These are phyloP conservation scores for Camponotus vicinus DNA, from an alignment of 1,140 invertebrate genomes.

Conservation along the genomic window DNA sequence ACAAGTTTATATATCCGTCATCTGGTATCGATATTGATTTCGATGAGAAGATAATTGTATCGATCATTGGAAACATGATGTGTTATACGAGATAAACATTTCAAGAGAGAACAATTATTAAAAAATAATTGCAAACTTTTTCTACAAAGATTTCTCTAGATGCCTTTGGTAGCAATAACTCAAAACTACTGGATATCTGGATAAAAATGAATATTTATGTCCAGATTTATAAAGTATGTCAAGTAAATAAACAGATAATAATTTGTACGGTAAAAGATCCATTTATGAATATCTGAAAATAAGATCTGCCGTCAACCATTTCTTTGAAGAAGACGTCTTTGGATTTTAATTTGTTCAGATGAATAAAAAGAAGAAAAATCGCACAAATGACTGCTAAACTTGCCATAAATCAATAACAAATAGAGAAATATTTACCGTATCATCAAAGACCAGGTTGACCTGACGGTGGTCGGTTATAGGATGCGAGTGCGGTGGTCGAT, in stretches of 20 bases:
- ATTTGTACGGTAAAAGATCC: not conserved
- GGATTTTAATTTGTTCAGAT: not conserved
- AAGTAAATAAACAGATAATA: not conserved
- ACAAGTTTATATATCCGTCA: not conserved
- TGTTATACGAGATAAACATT: not conserved
- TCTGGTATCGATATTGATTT: constrained; percentile 2
- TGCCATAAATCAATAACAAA: constrained; percentile 18
- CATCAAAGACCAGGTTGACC: constrained; percentile 88
- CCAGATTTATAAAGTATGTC: not conserved
- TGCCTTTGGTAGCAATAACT: not conserved
- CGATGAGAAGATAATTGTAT: constrained; percentile 26
- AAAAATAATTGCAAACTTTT: not conserved
- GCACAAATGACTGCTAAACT: not conserved
- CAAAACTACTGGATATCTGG: not conserved
- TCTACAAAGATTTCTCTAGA: not conserved
- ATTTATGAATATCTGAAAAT: not conserved
- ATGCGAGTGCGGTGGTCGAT: constrained; percentile 86
- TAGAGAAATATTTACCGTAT: constrained; percentile 86
- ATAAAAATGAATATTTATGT: not conserved
- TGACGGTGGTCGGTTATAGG: constrained; percentile 87
- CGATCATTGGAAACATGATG: not conserved
- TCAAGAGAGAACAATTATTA: not conserved
- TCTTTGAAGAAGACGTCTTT: not conserved
- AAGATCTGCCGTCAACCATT: not conserved
- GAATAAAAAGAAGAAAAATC: not conserved